phyloP scores from a whole-genome alignment of 2,797 vertebrate genomes.

The Ctenosaura bakeri region DNA sequence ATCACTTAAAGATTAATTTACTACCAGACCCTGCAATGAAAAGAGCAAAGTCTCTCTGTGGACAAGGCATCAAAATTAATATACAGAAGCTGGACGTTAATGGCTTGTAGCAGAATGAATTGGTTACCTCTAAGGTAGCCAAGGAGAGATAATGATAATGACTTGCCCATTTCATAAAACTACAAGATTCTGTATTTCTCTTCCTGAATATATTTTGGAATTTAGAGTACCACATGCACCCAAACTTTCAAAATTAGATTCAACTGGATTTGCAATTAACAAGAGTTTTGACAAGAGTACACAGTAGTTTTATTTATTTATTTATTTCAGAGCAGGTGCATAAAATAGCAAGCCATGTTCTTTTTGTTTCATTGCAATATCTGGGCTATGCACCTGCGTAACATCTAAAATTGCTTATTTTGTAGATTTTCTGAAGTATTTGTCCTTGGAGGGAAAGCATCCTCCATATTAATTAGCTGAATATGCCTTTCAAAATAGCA shows the following conservation, averaged over 20 bases:
- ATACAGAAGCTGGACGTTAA: constrained; percentile 64
- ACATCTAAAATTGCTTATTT: constrained; percentile 43
- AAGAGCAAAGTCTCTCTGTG: constrained; percentile 55
- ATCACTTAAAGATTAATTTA: constrained; percentile 62
- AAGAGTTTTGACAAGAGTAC: background rate
- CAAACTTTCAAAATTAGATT: constrained; percentile 15
- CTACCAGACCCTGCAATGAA: constrained; percentile 47
- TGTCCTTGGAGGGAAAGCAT: constrained; percentile 38
- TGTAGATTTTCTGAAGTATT: constrained; percentile 39
- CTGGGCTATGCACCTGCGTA: background rate
- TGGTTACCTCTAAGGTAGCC: constrained; percentile 51
- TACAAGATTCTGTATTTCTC: constrained; percentile 33
- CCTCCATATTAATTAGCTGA: constrained; percentile 42
- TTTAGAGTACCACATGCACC: background rate
- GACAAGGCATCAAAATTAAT: constrained; percentile 66
- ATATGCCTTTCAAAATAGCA: constrained; percentile 14
- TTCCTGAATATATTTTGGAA: constrained; percentile 17
- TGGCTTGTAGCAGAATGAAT: constrained; percentile 59
- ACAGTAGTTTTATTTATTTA: background rate
- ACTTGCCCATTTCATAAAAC: constrained; percentile 13
- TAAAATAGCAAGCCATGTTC: constrained; percentile 34
- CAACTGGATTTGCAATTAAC: background rate
- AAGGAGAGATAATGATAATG: constrained; percentile 43
- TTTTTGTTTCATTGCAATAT: constrained; percentile 21
- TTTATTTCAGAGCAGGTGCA: constrained; percentile 29